Evolutionary conservation across 2,113 vertebrate species (phyloP), one percentile per base, ranked within the genome.

Genomic region (Chaetorhynchus papuensis): DNA sequence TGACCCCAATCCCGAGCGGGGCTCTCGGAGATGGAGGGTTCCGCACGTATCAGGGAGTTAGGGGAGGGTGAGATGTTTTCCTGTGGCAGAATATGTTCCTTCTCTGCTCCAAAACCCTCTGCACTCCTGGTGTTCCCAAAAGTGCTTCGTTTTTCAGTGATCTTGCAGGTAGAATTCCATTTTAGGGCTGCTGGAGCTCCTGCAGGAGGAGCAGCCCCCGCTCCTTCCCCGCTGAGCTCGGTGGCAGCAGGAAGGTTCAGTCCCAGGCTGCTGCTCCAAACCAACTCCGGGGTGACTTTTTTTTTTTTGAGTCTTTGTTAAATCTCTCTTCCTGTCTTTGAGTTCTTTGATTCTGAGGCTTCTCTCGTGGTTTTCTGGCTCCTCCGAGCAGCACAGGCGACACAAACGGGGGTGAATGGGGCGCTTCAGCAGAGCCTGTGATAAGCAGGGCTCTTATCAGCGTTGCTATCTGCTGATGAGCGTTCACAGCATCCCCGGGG

Each of bases 11-110:
- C 18, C 52, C 10, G 3, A 0, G 3, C 4, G 5, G 47, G 37
- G 10, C 35, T 1, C 39, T 1, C 6, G 7, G 19, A 2, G 13
- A 1, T 3, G 4, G 0, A 4, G 44, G 18, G 53, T 33, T 56
- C 53, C 3, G 27, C 52, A 10, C 24, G 4, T 6, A 2, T 7
- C 60, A 3, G 42, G 69, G 49, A 0, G 19, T 39, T 0, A 0
- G 41, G 41, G n/a, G 4, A 13, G 19, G 1, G 30, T 0, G 0
- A 6, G 13, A 8, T 23, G n/a, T 15, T 28, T 22, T 6, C 61
- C 11, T 11, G 5, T 2, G 11, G 41, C 59, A 26, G 7, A 59
- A 59, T 4, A 0, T 3, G n/a, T 17, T 59, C 7, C 0, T 59
- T 11, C n/a, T 37, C 23, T 37, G 33, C 47, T 68, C 71, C 35